Conservation (phyloP, 2,113 vertebrate genomes). For the Corythaixoides concolor region DNA sequence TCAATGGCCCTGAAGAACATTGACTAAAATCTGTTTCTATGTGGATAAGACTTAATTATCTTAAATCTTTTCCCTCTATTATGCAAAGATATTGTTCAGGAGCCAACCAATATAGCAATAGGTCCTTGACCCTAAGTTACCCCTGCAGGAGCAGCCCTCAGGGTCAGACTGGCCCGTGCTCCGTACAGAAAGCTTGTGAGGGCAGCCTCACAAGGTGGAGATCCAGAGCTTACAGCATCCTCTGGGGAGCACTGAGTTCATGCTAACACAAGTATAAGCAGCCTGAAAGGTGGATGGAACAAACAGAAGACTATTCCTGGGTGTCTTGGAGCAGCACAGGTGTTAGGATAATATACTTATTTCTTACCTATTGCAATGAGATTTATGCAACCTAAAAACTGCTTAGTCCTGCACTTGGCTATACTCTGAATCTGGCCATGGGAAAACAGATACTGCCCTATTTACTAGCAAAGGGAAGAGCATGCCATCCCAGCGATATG, state of each 20-base stretch:
- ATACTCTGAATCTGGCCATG: not conserved
- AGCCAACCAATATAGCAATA: not conserved
- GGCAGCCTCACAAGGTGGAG: not conserved
- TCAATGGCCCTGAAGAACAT: not conserved
- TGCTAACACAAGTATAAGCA: not conserved
- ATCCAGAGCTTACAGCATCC: not conserved
- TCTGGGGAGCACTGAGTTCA: not conserved
- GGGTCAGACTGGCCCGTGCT: not conserved
- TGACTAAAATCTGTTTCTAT: not conserved
- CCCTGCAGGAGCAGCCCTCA: not conserved
- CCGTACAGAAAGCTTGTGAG: not conserved
- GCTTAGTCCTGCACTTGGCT: not conserved
- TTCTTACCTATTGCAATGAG: not conserved
- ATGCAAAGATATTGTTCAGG: not conserved
- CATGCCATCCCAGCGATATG: not conserved
- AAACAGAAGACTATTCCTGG: not conserved
- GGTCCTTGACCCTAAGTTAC: not conserved
- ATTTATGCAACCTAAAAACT: not conserved
- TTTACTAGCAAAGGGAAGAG: not conserved
- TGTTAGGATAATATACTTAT: not conserved
- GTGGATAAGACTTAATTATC: not conserved
- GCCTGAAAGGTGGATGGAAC: not conserved
- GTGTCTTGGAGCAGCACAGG: not conserved
- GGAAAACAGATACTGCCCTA: not conserved
- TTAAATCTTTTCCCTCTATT: not conserved